Evolutionary conservation across 92 coral and sea anemone genomes (phyloP), one percentile per base, ranked within the genome.

Genomic region (Blastomussa wellsi): DNA sequence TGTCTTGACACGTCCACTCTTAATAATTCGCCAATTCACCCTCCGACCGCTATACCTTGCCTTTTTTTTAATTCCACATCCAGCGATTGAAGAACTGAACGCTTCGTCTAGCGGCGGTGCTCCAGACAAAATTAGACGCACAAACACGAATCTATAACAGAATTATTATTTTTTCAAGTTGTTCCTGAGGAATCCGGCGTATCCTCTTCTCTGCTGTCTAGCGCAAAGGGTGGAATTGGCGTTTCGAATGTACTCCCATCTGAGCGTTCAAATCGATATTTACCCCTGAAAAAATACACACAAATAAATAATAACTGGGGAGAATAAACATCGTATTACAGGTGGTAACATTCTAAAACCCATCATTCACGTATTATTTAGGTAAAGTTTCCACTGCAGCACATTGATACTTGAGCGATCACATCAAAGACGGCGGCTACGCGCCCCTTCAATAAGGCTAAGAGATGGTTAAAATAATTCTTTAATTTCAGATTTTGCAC

Each of bases 201-300:
- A 33, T 93, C 97, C 49, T 94, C 97, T 31, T 97, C 97, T 82
- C 93, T 97, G 69, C 99, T 97, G 76, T 97, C 99, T 66, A 97
- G 93, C 7, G 99, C 95, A 86, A 97, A 97, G 29, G 99, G 99
- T 7, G 98, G 99, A 1, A 97, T 95, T 77, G 98, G 89, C 15
- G 95, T 92, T 83, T 97, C 99, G 76, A 97, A 94, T 26, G 90
- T 90, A 78, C 99, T 95, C 31, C 99, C 99, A 86, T 97, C 99
- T 38, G 91, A 93, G 28, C 93, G 94, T 68, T 97, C 99, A 73
- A 97, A 91, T 62, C 99, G 86, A 78, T 95, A 97, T 69, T 98
- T 97, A 13, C 99, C 99, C 99, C 99, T 97, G 67, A 74, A 66
- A 20, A 59, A 9, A 39, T 22, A 22, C 3, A 36, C 7, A 20